Percentiles rank a stretch among this genome's conserved stretches.
phyloP scores from a whole-genome alignment of 2,888 invertebrate genomes.

The Lathronympha strigana region DNA sequence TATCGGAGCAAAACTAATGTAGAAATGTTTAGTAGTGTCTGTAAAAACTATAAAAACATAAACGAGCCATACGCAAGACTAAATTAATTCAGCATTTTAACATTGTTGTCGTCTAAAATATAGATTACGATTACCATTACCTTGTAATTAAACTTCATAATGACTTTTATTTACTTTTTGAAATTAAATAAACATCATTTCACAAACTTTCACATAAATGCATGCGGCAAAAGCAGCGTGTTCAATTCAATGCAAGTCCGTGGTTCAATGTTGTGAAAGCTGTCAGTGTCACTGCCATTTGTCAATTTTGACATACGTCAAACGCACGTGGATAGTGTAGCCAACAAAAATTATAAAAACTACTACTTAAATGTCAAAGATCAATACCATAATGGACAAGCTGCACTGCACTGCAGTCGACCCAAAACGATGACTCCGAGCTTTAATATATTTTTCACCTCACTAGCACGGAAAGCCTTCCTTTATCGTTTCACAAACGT shows the following conservation, averaged over 20 bases:
- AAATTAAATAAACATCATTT: neutral
- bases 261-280: too few relatives aligned
- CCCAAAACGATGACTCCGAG: too few relatives aligned
- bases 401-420: too few relatives aligned
- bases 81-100: neutral
- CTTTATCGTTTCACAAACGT: too few relatives aligned
- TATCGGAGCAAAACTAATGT: neutral
- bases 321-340: conserved; percentile 39
- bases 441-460: too few relatives aligned
- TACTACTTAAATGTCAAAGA: neutral
- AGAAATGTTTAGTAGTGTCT: neutral
- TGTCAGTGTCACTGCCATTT: conserved; percentile 9
- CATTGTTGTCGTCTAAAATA: neutral
- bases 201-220: neutral
- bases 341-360: conserved; percentile 1
- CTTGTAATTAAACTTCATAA: conserved; percentile 79
- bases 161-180: conserved; percentile 32
- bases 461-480: too few relatives aligned
- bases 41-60: neutral
- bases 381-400: too few relatives aligned
- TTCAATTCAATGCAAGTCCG: conserved; percentile 1
- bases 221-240: conserved; percentile 27
- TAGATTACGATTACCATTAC: conserved; percentile 51
- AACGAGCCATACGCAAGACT: neutral
- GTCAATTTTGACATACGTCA: conserved; percentile 30